A percentile compares a stretch with the other conserved stretches of the same genome.
Evolutionary conservation across 2,797 vertebrate genomes (phyloP).

Genomic region (Thaleichthys pacificus): DNA sequence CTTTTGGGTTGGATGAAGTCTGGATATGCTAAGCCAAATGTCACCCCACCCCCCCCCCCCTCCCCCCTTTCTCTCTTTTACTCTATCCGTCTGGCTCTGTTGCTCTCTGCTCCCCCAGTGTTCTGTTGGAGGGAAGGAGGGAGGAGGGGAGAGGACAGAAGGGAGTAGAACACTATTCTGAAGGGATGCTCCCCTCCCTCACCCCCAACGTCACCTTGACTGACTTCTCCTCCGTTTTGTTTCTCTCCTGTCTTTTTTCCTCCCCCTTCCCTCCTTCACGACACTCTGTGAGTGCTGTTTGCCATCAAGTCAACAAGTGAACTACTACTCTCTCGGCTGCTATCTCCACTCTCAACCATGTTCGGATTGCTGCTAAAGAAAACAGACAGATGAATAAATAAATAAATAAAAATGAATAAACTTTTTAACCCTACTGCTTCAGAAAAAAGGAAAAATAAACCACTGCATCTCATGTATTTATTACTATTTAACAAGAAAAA

Average conservation of each 20-base stretch:
- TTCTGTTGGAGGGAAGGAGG: constrained; percentile 50
- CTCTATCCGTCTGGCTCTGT: constrained; percentile 17
- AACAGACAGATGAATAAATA: constrained; percentile 85
- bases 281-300: constrained; percentile 71
- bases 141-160: constrained; percentile 47
- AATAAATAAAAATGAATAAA: constrained; percentile 76
- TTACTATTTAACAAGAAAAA: constrained; percentile 87
- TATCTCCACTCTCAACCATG: constrained; percentile 79
- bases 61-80: background rate
- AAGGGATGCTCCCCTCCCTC: constrained; percentile 60
- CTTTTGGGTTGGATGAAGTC: constrained; percentile 47
- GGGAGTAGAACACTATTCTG: constrained; percentile 53
- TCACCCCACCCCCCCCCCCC: constrained; percentile 33
- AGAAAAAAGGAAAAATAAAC: constrained; percentile 81
- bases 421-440: constrained; percentile 85
- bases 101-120: constrained; percentile 21
- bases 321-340: constrained; percentile 84
- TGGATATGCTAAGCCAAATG: constrained; percentile 55
- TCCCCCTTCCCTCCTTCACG: constrained; percentile 61
- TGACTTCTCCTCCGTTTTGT: constrained; percentile 32
- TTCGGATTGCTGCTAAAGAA: constrained; percentile 88
- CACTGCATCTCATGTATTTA: constrained; percentile 90
- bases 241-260: constrained; percentile 47
- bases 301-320: constrained; percentile 76
- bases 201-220: constrained; percentile 31